These are phyloP conservation scores for Anthoscopus minutus DNA, from an alignment of 2,113 vertebrate species.

Conservation along the genomic window DNA sequence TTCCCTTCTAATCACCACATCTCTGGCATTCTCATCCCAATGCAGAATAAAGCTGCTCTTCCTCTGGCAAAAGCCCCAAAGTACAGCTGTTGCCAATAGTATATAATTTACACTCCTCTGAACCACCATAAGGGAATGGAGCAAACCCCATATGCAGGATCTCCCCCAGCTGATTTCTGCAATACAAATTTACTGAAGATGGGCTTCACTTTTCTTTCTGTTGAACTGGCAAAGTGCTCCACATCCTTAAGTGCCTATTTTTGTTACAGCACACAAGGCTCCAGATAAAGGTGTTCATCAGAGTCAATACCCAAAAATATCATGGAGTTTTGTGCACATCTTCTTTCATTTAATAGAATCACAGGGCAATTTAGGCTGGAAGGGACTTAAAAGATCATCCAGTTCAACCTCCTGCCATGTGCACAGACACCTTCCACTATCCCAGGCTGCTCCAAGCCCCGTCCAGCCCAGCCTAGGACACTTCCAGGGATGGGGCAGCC, in stretches of 20 bases:
- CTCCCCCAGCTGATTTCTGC: not conserved
- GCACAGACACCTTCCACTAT: not conserved
- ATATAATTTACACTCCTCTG: not conserved
- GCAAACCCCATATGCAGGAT: not conserved
- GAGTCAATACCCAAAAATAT: not conserved
- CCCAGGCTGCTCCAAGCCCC: rapidly evolving
- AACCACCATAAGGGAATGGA: not conserved
- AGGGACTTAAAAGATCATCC: not conserved
- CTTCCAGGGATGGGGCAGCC: not conserved
- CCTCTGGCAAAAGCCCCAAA: not conserved
- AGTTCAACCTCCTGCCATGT: not conserved
- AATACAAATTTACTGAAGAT: not conserved
- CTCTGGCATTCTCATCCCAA: not conserved
- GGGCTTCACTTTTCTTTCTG: not conserved
- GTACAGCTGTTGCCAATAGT: not conserved
- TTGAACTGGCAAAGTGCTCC: not conserved
- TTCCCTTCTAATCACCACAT: not conserved
- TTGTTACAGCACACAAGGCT: not conserved
- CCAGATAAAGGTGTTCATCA: not conserved
- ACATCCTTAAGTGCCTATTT: not conserved
- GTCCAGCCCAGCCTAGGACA: rapidly evolving
- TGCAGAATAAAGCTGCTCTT: conserved; percentile 3
- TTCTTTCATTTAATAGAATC: not conserved
- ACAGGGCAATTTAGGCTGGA: not conserved
- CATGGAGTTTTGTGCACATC: not conserved